Conservation (phyloP, 2,113 vertebrate genomes). For the Otis tarda region DNA sequence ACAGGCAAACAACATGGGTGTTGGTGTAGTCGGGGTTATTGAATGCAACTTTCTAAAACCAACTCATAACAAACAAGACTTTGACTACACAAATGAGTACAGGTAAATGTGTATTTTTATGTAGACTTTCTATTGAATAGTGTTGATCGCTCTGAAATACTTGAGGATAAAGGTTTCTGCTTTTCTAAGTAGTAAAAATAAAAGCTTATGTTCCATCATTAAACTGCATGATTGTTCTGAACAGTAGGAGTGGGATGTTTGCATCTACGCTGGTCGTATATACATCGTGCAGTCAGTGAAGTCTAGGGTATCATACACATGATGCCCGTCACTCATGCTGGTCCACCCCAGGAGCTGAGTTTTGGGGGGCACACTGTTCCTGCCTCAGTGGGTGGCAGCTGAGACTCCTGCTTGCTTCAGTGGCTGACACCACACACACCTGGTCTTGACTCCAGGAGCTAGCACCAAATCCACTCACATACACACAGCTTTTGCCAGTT, state of each 20-base stretch:
- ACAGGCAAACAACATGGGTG: conserved; percentile 89
- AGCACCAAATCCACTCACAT: background rate
- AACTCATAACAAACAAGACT: conserved; percentile 98
- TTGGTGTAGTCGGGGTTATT: conserved; percentile 92
- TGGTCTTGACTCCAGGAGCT: background rate
- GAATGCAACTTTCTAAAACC: conserved; percentile 94
- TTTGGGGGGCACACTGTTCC: accelerated
- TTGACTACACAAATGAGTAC: conserved; percentile 93
- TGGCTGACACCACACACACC: background rate
- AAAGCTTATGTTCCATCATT: background rate
- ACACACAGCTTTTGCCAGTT: background rate
- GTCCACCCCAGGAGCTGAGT: background rate
- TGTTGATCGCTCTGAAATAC: background rate
- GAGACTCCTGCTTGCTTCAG: background rate
- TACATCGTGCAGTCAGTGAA: background rate
- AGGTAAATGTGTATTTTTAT: conserved; percentile 77
- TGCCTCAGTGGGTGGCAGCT: no score
- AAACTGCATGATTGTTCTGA: background rate
- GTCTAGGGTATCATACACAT: background rate
- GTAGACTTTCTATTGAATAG: background rate
- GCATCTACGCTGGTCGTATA: background rate
- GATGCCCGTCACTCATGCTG: background rate
- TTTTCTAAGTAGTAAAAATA: background rate
- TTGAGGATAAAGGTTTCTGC: background rate
- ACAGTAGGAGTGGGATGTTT: background rate